Evolutionary conservation across 2,888 invertebrate species (phyloP), one percentile per base, ranked within the genome.

Genomic region (Crossocerus cetratus): DNA sequence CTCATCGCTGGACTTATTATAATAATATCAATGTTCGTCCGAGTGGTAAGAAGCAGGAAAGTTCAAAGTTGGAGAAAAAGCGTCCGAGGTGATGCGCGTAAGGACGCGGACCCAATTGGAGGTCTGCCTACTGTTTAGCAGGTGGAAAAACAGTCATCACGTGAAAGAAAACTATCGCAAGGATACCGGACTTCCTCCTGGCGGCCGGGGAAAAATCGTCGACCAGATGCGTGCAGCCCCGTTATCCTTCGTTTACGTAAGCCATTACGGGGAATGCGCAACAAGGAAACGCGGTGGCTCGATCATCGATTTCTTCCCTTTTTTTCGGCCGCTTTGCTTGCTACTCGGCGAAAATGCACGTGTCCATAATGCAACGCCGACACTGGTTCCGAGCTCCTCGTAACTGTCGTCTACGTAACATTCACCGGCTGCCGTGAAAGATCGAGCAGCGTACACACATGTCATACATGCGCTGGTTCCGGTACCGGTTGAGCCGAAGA

Each of bases 381-480:
- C 53, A 49, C 43, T 32, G 23, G 60, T 68, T 53, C 45, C 58
- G 58, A 74, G 20, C 13, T 16, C 14, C 13, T 62, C 55, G 56
- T 71, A 74, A 74, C 57, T 49, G 16, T 14, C 54, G n/a, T 8
- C 53, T 58, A 70, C 67, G 70, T 78, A 80, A 80, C 67, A 54
- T 59, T 63, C n/a, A 22, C 20, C 16, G 45, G 16, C 23, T 20
- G 73, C 18, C 56, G 32, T 11, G 32, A 61, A 44, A 57, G 32
- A 60, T 54, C 44, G 56, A 18, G 8, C 44, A 16, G 14, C 4
- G 56, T 23, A 14, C 63, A 32, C 8, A 43, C 20, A 23, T 44
- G 16, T 13, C n/a, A 32, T 32, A 32, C 32, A 32, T 32, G 32
- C 11, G 32, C 5, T 57, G 23, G 62, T 80, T 73, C 76, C 63